Conservation (phyloP, 2,113 vertebrate species). For the Melanotaenia duboulayi region DNA sequence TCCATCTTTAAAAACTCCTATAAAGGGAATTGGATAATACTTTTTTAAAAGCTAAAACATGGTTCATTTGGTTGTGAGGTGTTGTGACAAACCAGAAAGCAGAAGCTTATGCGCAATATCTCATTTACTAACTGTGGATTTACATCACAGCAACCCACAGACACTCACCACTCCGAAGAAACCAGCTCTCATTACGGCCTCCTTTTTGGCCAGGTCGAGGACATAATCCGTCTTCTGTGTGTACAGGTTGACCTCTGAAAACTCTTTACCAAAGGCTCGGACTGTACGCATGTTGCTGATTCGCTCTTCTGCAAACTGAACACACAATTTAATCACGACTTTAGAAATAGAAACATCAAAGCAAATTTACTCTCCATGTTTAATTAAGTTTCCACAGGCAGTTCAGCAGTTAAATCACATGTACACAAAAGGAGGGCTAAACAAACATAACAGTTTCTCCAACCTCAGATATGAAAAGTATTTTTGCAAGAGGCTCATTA, state of each 20-base stretch:
- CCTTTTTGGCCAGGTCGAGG: constrained; percentile 88
- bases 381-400: constrained; percentile 18
- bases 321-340: constrained; percentile 6
- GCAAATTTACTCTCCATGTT: constrained; percentile 24
- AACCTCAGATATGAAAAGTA: background rate
- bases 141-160: constrained; percentile 11
- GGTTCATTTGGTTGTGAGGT: background rate
- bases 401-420: background rate
- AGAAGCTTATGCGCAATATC: constrained; percentile 51
- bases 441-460: background rate
- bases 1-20: too few species aligned
- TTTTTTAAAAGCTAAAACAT: constrained; percentile 14
- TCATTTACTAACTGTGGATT: constrained; percentile 28
- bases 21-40: background rate
- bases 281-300: constrained; percentile 97
- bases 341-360: constrained; percentile 12
- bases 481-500: background rate
- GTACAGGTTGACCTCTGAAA: constrained; percentile 88
- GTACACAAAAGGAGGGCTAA: background rate
- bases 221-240: constrained; percentile 83
- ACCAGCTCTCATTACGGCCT: constrained; percentile 87
- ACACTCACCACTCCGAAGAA: constrained; percentile 94
- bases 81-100: constrained; percentile 27
- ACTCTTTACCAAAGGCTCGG: constrained; percentile 94
- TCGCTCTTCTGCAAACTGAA: constrained; percentile 94